Evolutionary conservation across 2,797 vertebrate species (phyloP), one percentile per base, ranked within the genome.

Genomic region (Gallinago nigripennis): DNA sequence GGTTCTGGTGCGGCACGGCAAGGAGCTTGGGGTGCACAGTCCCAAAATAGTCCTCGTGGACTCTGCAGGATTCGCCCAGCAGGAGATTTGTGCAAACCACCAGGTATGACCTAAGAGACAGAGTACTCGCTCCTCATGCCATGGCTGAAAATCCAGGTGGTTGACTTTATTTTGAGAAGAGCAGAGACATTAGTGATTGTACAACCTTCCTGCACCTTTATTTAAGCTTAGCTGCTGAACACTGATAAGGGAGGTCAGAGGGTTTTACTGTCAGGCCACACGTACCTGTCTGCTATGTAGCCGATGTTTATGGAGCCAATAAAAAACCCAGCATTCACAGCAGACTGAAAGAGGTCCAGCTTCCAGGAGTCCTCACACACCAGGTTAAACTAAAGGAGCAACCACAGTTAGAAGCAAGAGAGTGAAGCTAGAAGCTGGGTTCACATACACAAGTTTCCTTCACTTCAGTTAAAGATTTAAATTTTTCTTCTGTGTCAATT

Each of bases 361-460:
- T 98, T 98, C 98, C 98, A 98, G 73, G 98, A 97, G 63, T 98
- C 86, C 69, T 96, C 95, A 48, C 98, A 98, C 50, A 98, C 98
- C 41, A 98, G 96, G 91, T 98, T 89, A 96, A 98, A 98, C 98
- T 98, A 82, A 78, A 88, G 41, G 56, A 84, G 39, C 18, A 92
- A 90, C 48, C 68, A 94, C 46, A 90, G 77, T 35, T 20, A 77
- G 46, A 89, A 65, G 58, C 14, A 35, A 54, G 66, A 86, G 33
- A 56, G 18, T 23, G n/a, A 75, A 87, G 81, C 4, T 6, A 84
- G 33, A 33, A 61, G 18, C 33, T 92, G 83, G 68, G 71, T 57
- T 90, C 64, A 58, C 2, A 13, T 20, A 25, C 24, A 53, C 30
- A 57, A 43, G 12, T 48, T 21, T 54, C 53, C 16, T 64, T 45